phyloP scores from a whole-genome alignment of 2,888 invertebrate species.

The Tinea pellionella region DNA sequence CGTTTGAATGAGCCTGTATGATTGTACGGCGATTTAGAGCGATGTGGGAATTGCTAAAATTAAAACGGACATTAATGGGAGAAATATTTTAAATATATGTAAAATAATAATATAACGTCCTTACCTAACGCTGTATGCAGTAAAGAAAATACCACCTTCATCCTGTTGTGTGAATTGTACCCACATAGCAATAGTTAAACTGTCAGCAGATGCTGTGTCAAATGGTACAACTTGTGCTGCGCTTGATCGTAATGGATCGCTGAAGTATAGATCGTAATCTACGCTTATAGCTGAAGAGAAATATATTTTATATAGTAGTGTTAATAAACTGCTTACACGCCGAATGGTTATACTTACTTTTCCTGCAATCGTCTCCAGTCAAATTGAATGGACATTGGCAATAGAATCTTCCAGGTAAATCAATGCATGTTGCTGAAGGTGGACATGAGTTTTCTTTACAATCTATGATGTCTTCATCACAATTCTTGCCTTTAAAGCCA shows the following conservation, averaged over 20 bases:
- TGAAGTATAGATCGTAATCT: constrained; percentile 97
- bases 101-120: constrained; percentile 14
- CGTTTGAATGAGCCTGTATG: constrained; percentile 91
- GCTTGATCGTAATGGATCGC: constrained; percentile 88
- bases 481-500: constrained; percentile 84
- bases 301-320: constrained; percentile 14
- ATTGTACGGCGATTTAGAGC: constrained; percentile 82
- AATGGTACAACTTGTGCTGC: constrained; percentile 95
- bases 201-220: constrained; percentile 78
- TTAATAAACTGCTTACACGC: neutral
- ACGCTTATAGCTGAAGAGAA: constrained; percentile 88
- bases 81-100: neutral
- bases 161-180: constrained; percentile 93
- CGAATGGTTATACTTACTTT: constrained; percentile 73
- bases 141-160: constrained; percentile 94
- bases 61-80: too few species aligned
- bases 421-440: constrained; percentile 92
- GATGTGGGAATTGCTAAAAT: constrained; percentile 79
- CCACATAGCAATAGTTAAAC: constrained; percentile 94
- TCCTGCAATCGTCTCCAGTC: constrained; percentile 96
- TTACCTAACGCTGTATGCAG: constrained; percentile 88
- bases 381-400: constrained; percentile 97
- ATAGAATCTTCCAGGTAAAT: constrained; percentile 89
- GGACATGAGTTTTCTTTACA: constrained; percentile 95
- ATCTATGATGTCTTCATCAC: constrained; percentile 90